Base-by-base conservation (phyloP, 2,888 invertebrate species). In the Tenthredo livida region DNA sequence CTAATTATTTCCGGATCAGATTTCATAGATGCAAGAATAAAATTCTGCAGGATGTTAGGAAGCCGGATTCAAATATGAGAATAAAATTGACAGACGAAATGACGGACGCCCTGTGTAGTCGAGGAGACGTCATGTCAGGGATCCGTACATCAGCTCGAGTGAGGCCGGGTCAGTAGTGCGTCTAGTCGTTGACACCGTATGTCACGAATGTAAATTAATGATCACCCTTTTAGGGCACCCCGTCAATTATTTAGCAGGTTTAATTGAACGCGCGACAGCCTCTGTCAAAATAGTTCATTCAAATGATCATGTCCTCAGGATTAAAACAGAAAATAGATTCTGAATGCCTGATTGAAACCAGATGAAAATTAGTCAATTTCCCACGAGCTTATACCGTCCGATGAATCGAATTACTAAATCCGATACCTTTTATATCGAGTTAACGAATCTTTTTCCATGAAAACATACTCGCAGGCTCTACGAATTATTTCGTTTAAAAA, bases 151-250 rank as follows among this genome's bases (percentile, higher is more conserved):
- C 29, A 54, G 77, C 29, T 40, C 9, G 77, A 17, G 17, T 73
- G 7, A 21, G 21, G 17, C 73, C 17, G 73, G 33, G 77, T 54
- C 33, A 77, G 50, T 25, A n/a, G 77, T n/a, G 37, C 21, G 10
- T 80, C 61, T 58, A 80, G 29, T 61, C 78, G 80, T 61, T 58
- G 80, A 80, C 80, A 40, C 61, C 17, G 58, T 58, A 40, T 80
- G 80, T 80, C 80, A 80, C 80, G 61, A 80, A 80, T 80, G 40
- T 80, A 50, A 80, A 80, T 80, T 80, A 80, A 80, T 37, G 80
- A 80, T 80, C 58, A 10, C 61, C 37, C 61, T 58, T 61, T 80
- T 10, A 58, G 61, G 61, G 21, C n/a, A 40, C 17, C 58, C 80
- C 25, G 80, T 80, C 80, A 61, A 80, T 61, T 80, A 80, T 80